Evolutionary conservation across 2,888 invertebrate genomes (phyloP).

Genomic region (Tholera decimalis): DNA sequence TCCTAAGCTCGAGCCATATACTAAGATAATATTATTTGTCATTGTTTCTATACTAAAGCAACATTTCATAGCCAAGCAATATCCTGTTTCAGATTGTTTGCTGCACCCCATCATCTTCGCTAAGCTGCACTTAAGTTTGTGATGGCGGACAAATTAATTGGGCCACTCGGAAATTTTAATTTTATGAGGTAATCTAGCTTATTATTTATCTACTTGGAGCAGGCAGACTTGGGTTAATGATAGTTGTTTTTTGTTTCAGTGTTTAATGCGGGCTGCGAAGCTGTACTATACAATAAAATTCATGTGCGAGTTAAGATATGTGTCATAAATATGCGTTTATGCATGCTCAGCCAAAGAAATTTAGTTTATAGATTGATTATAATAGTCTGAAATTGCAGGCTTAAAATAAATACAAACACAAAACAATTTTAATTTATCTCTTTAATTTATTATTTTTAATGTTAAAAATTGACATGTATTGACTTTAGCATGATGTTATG

Average conservation of each 20-base stretch:
- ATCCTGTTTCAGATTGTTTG: constrained; percentile 73
- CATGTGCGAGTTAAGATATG: too few species aligned
- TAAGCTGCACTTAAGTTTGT: constrained; percentile 69
- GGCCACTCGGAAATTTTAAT: neutral
- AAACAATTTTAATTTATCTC: too few species aligned
- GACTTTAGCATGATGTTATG: too few species aligned
- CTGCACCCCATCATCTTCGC: constrained; percentile 64
- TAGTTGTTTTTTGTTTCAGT: neutral
- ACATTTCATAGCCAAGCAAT: constrained; percentile 63
- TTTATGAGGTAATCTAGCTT: neutral
- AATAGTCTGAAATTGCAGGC: too few species aligned
- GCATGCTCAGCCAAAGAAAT: too few species aligned
- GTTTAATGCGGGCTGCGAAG: too few species aligned
- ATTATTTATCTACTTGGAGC: neutral
- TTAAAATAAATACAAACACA: too few species aligned
- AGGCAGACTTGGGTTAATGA: neutral
- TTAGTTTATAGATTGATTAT: too few species aligned
- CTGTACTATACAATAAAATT: too few species aligned
- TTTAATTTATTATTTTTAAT: too few species aligned
- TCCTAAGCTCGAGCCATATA: constrained; percentile 37
- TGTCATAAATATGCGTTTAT: too few species aligned
- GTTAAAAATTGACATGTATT: too few species aligned
- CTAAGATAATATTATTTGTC: constrained; percentile 47
- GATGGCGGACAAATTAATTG: constrained; percentile 59
- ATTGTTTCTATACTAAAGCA: constrained; percentile 13